Evolutionary conservation across 2,797 vertebrate species (phyloP), one percentile per base, ranked within the genome.

Genomic region (Sphaeramia orbicularis): DNA sequence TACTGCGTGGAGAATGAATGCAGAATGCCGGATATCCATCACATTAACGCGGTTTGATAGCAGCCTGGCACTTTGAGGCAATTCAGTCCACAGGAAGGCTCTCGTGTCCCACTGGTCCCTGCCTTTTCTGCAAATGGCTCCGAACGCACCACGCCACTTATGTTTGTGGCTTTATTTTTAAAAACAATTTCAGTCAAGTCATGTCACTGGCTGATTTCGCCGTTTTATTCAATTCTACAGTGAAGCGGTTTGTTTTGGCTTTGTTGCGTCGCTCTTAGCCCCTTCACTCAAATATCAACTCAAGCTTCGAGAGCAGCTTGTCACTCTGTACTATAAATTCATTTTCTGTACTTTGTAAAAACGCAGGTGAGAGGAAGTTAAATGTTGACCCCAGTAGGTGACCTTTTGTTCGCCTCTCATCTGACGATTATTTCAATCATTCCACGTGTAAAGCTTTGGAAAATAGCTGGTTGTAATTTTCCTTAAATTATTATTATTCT

Each of bases 11-110:
- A 65, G 74, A 78, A 84, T 76, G 69, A 80, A 82, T 74, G 80
- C 76, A 75, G 65, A 71, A 78, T 14, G 75, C 61, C 9, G 44
- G 65, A 74, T 75, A 78, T 83, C 74, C 84, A 74, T 88, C 82
- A 85, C 71, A 68, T 80, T 81, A 87, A 82, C 81, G 47, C 47
- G 51, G 63, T 83, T 74, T 87, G 80, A 87, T 77, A 38, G 78
- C 80, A 72, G 73, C 58, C 48, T 83, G 78, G 81, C 82, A 83
- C 74, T 86, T 66, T 80, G 71, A 78, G 76, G 81, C 66, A 74
- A 76, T 79, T 79, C 74, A 78, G 73, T 76, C 73, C 65, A 32
- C 54, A 14, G 65, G 72, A 77, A 81, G 60, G 61, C 67, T 71
- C 65, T 63, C 4, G 9, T 54, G 56, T 75, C 70, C 65, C 70